Evolutionary conservation across 2,888 invertebrate genomes (phyloP).

Genomic region (Tanaodytes sp.): DNA sequence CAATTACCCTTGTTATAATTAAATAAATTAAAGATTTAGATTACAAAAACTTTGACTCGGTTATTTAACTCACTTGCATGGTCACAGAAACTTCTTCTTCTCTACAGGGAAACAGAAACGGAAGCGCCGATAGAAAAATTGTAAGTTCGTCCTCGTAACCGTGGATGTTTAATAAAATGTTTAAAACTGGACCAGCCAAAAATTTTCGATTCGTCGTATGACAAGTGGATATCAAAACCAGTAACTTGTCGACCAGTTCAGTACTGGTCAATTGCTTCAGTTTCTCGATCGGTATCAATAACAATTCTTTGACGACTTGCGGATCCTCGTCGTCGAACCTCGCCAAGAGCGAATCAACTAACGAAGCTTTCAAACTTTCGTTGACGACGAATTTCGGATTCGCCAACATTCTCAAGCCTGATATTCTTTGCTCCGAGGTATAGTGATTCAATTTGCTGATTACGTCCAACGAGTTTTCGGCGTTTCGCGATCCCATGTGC

Average conservation of each 20-base stretch:
- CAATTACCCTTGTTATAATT: too few species aligned
- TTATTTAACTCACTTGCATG: conserved; percentile 70
- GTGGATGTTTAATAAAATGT: conserved; percentile 64
- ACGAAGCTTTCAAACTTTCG: conserved; percentile 74
- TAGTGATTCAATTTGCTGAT: conserved; percentile 78
- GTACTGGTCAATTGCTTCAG: conserved; percentile 61
- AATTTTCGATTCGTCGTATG: conserved; percentile 58
- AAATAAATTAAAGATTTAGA: too few species aligned
- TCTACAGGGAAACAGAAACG: conserved; percentile 77
- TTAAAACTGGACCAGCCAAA: conserved; percentile 64
- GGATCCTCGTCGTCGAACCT: conserved; percentile 81
- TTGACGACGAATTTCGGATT: conserved; percentile 65
- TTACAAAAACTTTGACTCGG: too few species aligned
- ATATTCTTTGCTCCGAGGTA: conserved; percentile 77
- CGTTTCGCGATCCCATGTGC: conserved; percentile 62
- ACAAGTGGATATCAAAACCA: conserved; percentile 64
- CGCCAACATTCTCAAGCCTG: conserved; percentile 80
- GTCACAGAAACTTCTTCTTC: conserved; percentile 71
- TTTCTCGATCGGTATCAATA: conserved; percentile 63
- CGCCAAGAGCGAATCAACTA: conserved; percentile 78
- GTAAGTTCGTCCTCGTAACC: conserved; percentile 74
- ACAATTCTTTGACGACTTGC: conserved; percentile 76
- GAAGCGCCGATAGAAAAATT: conserved; percentile 77
- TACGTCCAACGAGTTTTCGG: conserved; percentile 63
- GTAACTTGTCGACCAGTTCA: conserved; percentile 64